Base-by-base conservation (phyloP, 2,113 vertebrate species). In the Toxostoma redivivum region DNA sequence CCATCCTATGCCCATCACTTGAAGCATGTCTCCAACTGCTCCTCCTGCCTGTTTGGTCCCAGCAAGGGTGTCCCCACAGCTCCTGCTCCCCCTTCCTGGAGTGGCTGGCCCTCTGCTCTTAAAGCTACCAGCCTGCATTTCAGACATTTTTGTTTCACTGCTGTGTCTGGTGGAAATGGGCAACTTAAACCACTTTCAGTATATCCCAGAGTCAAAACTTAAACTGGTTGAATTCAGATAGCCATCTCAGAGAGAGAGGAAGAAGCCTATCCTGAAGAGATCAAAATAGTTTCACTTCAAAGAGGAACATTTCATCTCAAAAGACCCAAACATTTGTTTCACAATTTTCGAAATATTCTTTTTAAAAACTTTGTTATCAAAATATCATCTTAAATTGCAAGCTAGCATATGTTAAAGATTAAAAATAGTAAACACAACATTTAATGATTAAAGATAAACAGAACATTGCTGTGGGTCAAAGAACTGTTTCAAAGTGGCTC, bases 341-440 rank as follows among this genome's bases (percentile, higher is more conserved):
- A 83, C 44, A 62, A 93, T 94, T 92, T 95, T 67, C 47, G 13
- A 94, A 82, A 72, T 7, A 5, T 31, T 78, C 48, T 87, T 82
- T 35, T 9, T 5, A 0, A 9, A 81, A 37, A 20, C 28, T 51
- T 38, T 30, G 23, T 56, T 93, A 90, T 69, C 60, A 70, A 80
- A 94, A 83, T 42, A 92, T 33, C 54, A 86, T 95, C 86, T 90
- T 50, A 81, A 60, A 94, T 44, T 58, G 47, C 65, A 54, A 83
- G 54, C 42, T 44, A 94, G 38, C 94, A 93, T 90, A 78, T 91
- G 88, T 56, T 93, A 97, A 90, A 90, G 94, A 96, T 93, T 90
- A 83, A 62, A 69, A 88, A 85, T 54, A 67, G 45, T 65, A 94
- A 96, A 91, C 85, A 88, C 19, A 65, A 67, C 17, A 35, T 86